Base-by-base conservation (phyloP, 2,797 vertebrate genomes). In the Gymnoscopelus microlampas region DNA sequence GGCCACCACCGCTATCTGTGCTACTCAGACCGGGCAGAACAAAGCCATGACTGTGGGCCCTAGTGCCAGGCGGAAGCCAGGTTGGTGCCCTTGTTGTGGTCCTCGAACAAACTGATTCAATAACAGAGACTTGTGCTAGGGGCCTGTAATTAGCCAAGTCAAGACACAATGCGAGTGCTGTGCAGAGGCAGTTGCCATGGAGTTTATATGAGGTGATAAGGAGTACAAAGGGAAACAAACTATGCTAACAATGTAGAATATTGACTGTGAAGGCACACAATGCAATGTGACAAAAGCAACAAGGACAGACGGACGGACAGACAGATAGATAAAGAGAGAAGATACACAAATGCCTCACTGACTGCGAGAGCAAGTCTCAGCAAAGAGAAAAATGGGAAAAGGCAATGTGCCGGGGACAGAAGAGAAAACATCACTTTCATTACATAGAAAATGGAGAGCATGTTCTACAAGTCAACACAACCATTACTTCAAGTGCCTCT, bases 91-190 rank as follows among this genome's bases (percentile, higher is more conserved):
- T 11, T 63, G 56, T 70, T 73, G 26, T 23, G 63, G 70, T 47
- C 74, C 56, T 53, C 68, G 51, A 85, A 75, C 75, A 70, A 78
- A 84, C 71, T 68, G 58, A 83, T 79, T 81, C 72, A 39, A 76
- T 75, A 82, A 74, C 54, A 73, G 14, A 66, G 65, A 68, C 71
- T 63, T 80, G 39, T 35, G 8, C 29, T 48, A 73, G 6, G 3
- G 75, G 58, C 47, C 58, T 56, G 60, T 74, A 65, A 60, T 35
- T 19, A 14, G 32, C 10, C 24, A 2, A 54, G 63, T 63, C 63
- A 73, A 76, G 49, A 66, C 60, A 50, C 5, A 44, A 44, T 24
- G 64, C 7, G 19, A 59, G 15, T 4, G 10, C 44, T 12, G 2
- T 11, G n/a, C 14, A 44, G 35, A 29, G 32, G 35, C 4, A 10